phyloP scores from a whole-genome alignment of 1,140 invertebrate species.

The Aphelinus atriplicis region DNA sequence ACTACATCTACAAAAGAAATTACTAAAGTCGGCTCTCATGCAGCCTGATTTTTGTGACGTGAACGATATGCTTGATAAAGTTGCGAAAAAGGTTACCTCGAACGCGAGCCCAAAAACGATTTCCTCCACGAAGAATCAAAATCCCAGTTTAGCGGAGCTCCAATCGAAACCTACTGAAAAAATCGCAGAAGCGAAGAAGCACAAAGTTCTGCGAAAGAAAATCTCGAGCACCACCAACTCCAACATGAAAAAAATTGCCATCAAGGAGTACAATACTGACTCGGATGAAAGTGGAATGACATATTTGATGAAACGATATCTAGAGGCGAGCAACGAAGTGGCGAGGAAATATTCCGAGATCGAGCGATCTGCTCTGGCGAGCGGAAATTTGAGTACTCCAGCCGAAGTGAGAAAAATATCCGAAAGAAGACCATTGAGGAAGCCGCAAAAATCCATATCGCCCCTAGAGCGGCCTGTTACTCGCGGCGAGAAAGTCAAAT shows the following conservation, averaged over 20 bases:
- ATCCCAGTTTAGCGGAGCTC: neutral
- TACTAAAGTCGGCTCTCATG: neutral
- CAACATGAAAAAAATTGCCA: neutral
- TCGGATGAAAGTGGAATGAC: slow-evolving; percentile 26
- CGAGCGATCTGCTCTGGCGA: neutral
- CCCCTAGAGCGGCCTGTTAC: neutral
- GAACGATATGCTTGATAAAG: neutral
- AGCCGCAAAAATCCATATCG: neutral
- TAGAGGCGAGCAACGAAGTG: slow-evolving; percentile 17
- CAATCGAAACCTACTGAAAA: neutral
- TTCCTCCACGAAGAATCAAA: neutral
- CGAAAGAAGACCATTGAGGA: neutral
- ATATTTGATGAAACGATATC: slow-evolving; percentile 37
- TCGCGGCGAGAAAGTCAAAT: neutral
- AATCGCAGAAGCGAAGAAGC: neutral
- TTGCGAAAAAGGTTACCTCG: too few relatives aligned
- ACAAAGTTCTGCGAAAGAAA: neutral
- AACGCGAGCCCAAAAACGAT: too few relatives aligned
- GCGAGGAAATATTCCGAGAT: slow-evolving; percentile 14
- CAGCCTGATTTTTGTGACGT: neutral
- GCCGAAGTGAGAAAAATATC: neutral
- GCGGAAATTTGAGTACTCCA: slow-evolving; percentile 1
- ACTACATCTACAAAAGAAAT: slow-evolving; percentile 9
- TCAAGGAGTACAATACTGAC: neutral
- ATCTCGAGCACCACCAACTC: neutral